Evolutionary conservation across 2,113 vertebrate species (phyloP).

Genomic region (Tupaia chinensis): DNA sequence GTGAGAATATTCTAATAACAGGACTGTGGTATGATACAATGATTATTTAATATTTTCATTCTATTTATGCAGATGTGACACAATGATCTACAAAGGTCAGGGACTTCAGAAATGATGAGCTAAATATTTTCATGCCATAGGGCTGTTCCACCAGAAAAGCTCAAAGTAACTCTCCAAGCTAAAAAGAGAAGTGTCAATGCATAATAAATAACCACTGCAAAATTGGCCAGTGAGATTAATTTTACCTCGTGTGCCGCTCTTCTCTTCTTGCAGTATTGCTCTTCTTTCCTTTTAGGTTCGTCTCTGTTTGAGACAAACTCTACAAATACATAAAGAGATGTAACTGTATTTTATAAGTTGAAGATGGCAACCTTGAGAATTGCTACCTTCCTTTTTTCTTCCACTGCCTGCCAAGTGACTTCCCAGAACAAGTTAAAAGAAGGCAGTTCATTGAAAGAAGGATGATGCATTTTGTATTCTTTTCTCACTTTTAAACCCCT

Average conservation of each 20-base stretch:
- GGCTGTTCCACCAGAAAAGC: constrained; percentile 20
- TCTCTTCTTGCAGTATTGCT: neutral
- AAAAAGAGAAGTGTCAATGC: constrained; percentile 14
- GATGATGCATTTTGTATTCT: neutral
- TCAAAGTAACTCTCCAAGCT: constrained; percentile 29
- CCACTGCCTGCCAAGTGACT: neutral
- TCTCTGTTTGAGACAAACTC: neutral
- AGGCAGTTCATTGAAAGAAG: neutral
- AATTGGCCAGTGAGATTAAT: constrained; percentile 20
- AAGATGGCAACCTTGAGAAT: neutral
- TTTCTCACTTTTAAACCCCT: constrained; percentile 30
- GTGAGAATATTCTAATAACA: constrained; percentile 23
- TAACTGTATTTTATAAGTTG: neutral
- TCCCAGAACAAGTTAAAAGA: neutral
- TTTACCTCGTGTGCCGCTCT: neutral
- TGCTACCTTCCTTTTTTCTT: neutral
- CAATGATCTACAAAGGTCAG: neutral
- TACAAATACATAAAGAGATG: neutral
- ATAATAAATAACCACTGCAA: constrained; percentile 5
- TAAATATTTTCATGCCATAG: constrained; percentile 38
- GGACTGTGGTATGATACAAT: neutral
- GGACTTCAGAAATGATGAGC: constrained; percentile 30
- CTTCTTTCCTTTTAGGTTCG: neutral
- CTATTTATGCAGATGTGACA: constrained; percentile 19
- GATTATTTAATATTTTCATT: constrained; percentile 54